These are phyloP conservation scores for Ianthella basta DNA, from an alignment of 37 sponge, comb jelly and placozoan species.

Conservation along the genomic window DNA sequence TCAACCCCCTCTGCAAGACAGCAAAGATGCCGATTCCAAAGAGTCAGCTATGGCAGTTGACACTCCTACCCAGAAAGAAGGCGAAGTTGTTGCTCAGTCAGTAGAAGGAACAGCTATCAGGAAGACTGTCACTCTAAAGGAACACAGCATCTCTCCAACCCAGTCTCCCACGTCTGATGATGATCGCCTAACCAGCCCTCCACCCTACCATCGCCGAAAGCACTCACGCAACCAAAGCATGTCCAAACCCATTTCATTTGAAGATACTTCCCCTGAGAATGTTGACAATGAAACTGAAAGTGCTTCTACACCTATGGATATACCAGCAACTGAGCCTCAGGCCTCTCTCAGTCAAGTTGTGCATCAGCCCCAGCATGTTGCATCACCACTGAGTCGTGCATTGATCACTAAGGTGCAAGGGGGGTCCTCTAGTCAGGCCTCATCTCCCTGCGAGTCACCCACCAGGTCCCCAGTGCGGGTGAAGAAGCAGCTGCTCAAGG, in stretches of 20 bases:
- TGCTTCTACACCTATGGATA: neutral
- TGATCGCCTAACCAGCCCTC: neutral
- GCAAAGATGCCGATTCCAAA: neutral
- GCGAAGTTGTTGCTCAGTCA: too few relatives aligned
- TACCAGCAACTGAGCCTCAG: neutral
- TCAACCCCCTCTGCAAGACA: neutral
- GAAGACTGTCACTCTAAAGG: neutral
- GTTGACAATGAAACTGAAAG: neutral
- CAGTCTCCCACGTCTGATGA: neutral
- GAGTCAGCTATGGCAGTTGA: constrained; percentile 27
- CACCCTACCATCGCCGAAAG: neutral
- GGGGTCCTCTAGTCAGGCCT: neutral
- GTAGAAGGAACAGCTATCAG: too few relatives aligned
- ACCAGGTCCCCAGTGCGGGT: neutral
- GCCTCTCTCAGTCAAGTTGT: neutral
- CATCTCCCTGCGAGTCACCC: constrained; percentile 14
- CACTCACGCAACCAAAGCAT: constrained; percentile 28
- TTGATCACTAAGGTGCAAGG: neutral
- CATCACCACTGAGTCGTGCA: neutral
- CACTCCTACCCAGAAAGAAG: too few relatives aligned
- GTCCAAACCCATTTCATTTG: neutral
- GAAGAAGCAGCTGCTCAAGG: neutral
- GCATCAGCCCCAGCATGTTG: neutral
- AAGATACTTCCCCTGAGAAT: neutral
- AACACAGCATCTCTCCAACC: neutral